A percentile compares a stretch with the other conserved stretches of the same genome.
Evolutionary conservation across 2,113 vertebrate species (phyloP).

Genomic region (Butorides virescens): DNA sequence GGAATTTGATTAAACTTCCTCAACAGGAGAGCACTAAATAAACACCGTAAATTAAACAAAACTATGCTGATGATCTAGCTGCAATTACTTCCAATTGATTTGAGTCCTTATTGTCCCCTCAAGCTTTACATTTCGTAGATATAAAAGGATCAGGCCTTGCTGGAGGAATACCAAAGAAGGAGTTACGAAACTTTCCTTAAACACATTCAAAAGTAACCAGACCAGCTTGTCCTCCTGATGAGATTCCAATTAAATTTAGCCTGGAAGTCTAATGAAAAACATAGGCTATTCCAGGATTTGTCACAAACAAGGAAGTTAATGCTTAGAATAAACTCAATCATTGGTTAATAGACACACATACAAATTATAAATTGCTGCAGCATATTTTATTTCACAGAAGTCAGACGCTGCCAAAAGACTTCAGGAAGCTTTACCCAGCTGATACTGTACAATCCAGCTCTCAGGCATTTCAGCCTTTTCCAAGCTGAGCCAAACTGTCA

Average conservation of each 20-base stretch:
- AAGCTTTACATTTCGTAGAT: conserved; percentile 3
- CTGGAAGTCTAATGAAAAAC: neutral
- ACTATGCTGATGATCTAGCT: conserved; percentile 47
- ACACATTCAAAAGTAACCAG: neutral
- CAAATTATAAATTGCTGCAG: neutral
- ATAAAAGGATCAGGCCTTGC: neutral
- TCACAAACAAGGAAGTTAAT: neutral
- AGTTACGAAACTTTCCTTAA: neutral
- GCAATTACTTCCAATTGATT: conserved; percentile 59
- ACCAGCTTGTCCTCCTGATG: neutral
- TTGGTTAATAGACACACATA: neutral
- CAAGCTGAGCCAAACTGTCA: neutral
- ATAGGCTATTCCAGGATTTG: neutral
- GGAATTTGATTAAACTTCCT: conserved; percentile 40
- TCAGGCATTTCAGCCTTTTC: neutral
- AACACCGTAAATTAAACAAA: conserved; percentile 58
- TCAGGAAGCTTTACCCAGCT: neutral
- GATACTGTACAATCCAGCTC: neutral
- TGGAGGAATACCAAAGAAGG: conserved; percentile 21
- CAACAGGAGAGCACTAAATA: conserved; percentile 33
- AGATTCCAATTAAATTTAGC: neutral
- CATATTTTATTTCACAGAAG: neutral
- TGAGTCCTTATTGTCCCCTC: conserved; percentile 36
- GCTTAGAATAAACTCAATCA: neutral
- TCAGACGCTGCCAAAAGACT: neutral